Evolutionary conservation across 2,888 invertebrate species (phyloP), one percentile per base, ranked within the genome.

Genomic region (Orgyia antiqua): DNA sequence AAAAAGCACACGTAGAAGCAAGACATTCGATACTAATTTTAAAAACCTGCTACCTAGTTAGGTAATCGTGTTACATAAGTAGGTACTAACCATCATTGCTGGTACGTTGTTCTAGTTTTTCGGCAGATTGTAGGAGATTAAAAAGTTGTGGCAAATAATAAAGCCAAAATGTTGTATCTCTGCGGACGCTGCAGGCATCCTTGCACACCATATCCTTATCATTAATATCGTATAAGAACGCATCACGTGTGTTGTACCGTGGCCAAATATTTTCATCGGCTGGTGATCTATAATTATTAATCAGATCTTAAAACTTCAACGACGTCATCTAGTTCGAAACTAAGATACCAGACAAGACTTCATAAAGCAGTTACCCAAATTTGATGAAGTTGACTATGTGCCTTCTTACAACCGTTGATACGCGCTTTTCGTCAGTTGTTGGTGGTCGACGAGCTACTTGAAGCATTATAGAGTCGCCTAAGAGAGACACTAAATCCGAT

Each of bases 381-480:
- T 87, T 89, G 2, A 89, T 71, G 42, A 88, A 89, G 50, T 77
- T 76, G 1, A 65, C 48, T 20, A 86, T 47, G 31, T 73, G 68
- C 40, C 65, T 65, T 10, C 71, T 63, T 38, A 80, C 72, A 30
- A 56, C 31, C 5, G 51, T 49, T 3, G 82, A 72, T 9, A 90
- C 65, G 39, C 82, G 78, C 47, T 89, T 89, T 60, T 93, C 93
- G 3, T 84, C 80, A 12, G 75, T 58, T 10, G 84, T 88, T 31
- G 91, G 87, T 6, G 90, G 86, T 26, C 91, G 78, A 17, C 92
- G 87, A 1, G 90, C 88, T 33, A 92, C 80, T 75, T 92, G 91
- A 45, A 91, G 89, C 58, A 91, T 88, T 20, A 92, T 59, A 18
- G 89, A 86, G 21, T 92, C 91, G 3, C 93, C 92, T 45, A 92